Base-by-base conservation (phyloP, 2,797 vertebrate genomes). In the Knipowitschia caucasica region DNA sequence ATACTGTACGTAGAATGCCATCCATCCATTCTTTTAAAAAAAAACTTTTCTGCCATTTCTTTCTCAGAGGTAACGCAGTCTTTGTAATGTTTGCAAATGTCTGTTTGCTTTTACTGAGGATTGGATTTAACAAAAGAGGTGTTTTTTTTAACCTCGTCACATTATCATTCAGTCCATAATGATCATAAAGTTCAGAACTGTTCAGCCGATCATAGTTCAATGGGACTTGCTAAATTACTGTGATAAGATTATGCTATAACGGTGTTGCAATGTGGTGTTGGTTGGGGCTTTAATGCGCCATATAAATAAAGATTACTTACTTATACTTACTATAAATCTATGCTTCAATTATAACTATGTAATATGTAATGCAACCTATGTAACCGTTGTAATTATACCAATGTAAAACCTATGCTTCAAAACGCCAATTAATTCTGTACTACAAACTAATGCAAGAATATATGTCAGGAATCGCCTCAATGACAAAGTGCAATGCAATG, bases 1-100 rank as follows among this genome's bases (percentile, higher is more conserved):
- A 86, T 72, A 83, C 81, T 78, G 80, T 82, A 84, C 51, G 62
- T 69, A 59, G 71, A 80, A 81, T 69, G 66, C 75, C 63, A 53
- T 45, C 24, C 27, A 2, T 60, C 72, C 68, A 62, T 74, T 80
- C 70, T 69, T 38, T 53, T 82, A 81, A 46, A 45, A 17, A 46
- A 46, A 11, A 31, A 10, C n/a, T 14, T 12, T 24, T 24, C 40
- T 5, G 40, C 21, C 23, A 14, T 20, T 17, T 31, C 18, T 30
- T 7, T 47, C 18, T 44, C 17, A 1, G 27, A 47, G 27, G 10
- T 30, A 47, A 47, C 30, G 44, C 27, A 12, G 10, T 25, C 5
- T 1, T 1, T 25, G 18, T 39, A 11, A 39, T 21, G 36, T 34
- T 34, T 34, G 31, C 14, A n/a, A 34, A 34, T 34, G 11, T 39